Percentiles rank a stretch among this genome's conserved stretches.
phyloP scores from a whole-genome alignment of 2,888 invertebrate genomes.

The Epicampocera succincta region DNA sequence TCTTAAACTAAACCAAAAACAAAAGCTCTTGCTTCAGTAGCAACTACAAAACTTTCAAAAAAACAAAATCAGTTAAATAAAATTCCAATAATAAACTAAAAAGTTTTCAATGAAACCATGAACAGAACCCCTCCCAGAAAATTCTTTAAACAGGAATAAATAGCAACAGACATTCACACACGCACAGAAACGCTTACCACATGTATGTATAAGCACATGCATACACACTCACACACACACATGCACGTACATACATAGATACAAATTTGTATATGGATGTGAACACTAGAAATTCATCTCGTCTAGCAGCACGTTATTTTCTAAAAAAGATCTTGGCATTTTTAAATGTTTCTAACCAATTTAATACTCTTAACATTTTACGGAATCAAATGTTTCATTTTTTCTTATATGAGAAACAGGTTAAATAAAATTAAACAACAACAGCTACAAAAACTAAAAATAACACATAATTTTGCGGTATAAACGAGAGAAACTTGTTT shows the following conservation, averaged over 20 bases:
- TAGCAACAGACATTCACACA: background rate
- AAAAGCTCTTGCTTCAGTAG: too few relatives aligned
- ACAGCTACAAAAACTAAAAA: slow-evolving; percentile 34
- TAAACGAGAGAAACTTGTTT: slow-evolving; percentile 67
- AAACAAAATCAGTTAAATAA: background rate
- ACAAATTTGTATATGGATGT: background rate
- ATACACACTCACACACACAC: background rate
- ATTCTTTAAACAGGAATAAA: slow-evolving; percentile 36
- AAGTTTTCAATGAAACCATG: slow-evolving; percentile 43
- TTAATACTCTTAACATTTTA: slow-evolving; percentile 60
- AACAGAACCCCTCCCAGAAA: slow-evolving; percentile 42
- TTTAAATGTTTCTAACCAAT: slow-evolving; percentile 30
- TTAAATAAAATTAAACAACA: slow-evolving; percentile 71
- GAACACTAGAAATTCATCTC: slow-evolving; percentile 2
- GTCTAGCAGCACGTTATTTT: slow-evolving; percentile 22
- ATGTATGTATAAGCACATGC: background rate
- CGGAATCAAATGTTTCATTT: slow-evolving; percentile 43
- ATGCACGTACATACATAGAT: background rate
- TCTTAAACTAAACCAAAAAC: too few relatives aligned
- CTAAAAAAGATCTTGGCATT: slow-evolving; percentile 36
- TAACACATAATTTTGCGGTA: slow-evolving; percentile 73
- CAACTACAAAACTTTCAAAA: too few relatives aligned
- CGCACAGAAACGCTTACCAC: background rate
- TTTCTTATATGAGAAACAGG: slow-evolving; percentile 73
- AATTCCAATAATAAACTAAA: background rate